phyloP scores from a whole-genome alignment of 2,113 vertebrate species.

The Colaptes auratus region DNA sequence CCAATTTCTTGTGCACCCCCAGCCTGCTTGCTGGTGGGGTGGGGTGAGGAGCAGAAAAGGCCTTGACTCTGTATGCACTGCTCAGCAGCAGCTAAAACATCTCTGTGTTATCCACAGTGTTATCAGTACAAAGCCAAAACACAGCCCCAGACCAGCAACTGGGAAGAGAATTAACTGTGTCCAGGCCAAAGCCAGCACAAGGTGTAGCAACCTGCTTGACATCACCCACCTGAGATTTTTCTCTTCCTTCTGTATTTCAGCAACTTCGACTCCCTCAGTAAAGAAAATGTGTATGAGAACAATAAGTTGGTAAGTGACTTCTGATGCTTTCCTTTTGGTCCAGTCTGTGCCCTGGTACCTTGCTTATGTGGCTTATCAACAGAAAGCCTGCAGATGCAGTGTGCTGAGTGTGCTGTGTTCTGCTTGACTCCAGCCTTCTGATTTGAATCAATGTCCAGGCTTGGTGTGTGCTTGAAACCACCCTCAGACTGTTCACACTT shows the following conservation, averaged over 20 bases:
- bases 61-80: too few relatives aligned
- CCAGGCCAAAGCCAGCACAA: background rate
- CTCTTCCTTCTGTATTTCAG: conserved; percentile 74
- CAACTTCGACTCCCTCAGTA: conserved; percentile 88
- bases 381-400: background rate
- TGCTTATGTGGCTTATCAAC: background rate
- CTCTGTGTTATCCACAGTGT: background rate
- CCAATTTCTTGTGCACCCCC: too few relatives aligned
- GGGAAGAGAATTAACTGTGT: background rate
- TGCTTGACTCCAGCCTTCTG: background rate
- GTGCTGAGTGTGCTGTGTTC: background rate
- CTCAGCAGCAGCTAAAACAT: too few relatives aligned
- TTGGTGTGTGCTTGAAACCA: background rate
- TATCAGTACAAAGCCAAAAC: background rate
- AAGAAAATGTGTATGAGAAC: conserved; percentile 94
- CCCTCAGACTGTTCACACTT: background rate
- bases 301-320: conserved; percentile 89
- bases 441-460: background rate
- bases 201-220: background rate
- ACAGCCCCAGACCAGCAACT: background rate
- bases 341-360: background rate
- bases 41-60: too few relatives aligned
- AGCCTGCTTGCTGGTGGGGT: too few relatives aligned
- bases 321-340: background rate
- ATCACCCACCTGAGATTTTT: background rate